These are phyloP conservation scores for Polyommatus icarus DNA, from an alignment of 2,888 invertebrate genomes.

Conservation along the genomic window DNA sequence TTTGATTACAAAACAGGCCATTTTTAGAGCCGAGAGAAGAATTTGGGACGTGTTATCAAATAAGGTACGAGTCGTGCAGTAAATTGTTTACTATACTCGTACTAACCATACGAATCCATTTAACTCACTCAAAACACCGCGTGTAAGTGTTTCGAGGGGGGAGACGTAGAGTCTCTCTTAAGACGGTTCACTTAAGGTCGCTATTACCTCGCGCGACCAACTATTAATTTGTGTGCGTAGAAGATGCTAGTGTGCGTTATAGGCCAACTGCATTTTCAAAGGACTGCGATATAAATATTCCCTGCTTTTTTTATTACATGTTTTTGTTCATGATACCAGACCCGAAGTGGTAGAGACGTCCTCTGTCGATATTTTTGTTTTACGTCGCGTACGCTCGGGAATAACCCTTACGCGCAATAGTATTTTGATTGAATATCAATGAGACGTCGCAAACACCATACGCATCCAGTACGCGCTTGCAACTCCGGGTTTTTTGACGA, in stretches of 20 bases:
- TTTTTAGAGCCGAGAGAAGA: constrained; percentile 45
- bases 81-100: constrained; percentile 69
- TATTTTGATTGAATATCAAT: constrained; percentile 41
- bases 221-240: constrained; percentile 57
- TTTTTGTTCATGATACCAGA: constrained; percentile 69
- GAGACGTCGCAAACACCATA: constrained; percentile 37
- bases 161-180: constrained; percentile 48
- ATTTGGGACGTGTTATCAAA: constrained; percentile 59
- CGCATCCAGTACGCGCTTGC: constrained; percentile 39
- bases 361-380: constrained; percentile 51
- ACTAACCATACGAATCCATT: constrained; percentile 61
- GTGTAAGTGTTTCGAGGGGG: constrained; percentile 51
- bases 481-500: constrained; percentile 52
- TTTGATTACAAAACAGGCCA: constrained; percentile 15
- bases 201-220: constrained; percentile 46
- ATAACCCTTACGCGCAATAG: constrained; percentile 39
- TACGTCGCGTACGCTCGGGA: constrained; percentile 38
- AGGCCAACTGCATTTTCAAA: constrained; percentile 72
- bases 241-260: constrained; percentile 63
- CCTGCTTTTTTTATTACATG: constrained; percentile 60
- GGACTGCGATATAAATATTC: constrained; percentile 64
- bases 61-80: constrained; percentile 64
- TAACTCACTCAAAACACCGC: constrained; percentile 61
- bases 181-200: constrained; percentile 50
- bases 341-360: constrained; percentile 58